Conservation (phyloP, 1,140 invertebrate genomes). For the Aphaenogaster floridana region DNA sequence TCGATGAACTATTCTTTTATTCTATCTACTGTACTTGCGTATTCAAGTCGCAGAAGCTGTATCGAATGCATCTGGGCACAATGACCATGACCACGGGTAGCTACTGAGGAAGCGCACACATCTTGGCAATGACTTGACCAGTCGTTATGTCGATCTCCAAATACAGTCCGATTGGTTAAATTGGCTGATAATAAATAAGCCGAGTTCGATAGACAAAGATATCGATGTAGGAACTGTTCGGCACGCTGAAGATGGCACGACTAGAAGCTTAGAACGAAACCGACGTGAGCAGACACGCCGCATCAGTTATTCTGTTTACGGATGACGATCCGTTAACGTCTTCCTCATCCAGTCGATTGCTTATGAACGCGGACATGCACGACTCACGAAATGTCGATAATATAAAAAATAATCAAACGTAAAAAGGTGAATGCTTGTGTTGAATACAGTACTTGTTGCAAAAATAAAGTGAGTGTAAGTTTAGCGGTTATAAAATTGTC, state of each 20-base stretch:
- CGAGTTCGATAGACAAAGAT: neutral
- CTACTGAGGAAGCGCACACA: constrained; percentile 26
- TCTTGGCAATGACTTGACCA: constrained; percentile 58
- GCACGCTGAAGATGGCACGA: neutral
- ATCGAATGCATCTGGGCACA: constrained; percentile 22
- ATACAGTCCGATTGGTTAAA: constrained; percentile 26
- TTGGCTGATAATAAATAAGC: constrained; percentile 13
- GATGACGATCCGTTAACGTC: constrained; percentile 35
- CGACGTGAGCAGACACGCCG: neutral
- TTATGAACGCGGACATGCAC: neutral
- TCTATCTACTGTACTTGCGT: neutral
- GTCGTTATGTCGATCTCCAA: constrained; percentile 44
- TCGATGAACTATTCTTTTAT: neutral
- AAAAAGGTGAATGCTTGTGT: neutral
- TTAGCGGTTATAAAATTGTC: neutral
- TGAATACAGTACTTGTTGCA: neutral
- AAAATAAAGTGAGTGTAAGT: neutral
- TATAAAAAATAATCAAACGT: neutral
- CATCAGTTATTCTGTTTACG: constrained; percentile 48
- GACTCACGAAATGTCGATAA: neutral
- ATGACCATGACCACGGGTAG: constrained; percentile 60
- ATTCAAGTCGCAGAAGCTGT: constrained; percentile 25
- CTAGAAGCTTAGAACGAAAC: neutral
- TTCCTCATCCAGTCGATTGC: constrained; percentile 5
- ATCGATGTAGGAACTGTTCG: neutral